Evolutionary conservation across 2,113 vertebrate genomes (phyloP).

Genomic region (Vimba vimba): DNA sequence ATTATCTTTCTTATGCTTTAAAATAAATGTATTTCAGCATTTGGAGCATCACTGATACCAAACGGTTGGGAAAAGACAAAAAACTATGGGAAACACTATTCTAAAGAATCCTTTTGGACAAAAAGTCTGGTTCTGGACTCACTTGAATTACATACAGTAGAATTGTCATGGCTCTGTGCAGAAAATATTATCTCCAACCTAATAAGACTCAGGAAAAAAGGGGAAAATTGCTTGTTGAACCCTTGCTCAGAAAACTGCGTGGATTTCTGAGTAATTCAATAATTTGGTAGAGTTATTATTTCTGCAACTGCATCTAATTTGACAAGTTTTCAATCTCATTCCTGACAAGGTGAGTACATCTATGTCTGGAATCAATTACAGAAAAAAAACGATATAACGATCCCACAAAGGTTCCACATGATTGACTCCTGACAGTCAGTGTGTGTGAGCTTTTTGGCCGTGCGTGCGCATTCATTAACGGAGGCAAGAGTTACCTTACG

Average conservation of each 20-base stretch:
- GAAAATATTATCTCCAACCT: background rate
- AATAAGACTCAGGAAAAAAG: background rate
- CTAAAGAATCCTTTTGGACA: background rate
- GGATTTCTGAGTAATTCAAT: background rate
- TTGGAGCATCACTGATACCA: background rate
- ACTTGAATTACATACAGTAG: background rate
- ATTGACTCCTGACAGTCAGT: background rate
- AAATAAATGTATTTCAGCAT: background rate
- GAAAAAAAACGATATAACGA: background rate
- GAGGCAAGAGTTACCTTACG: conserved; percentile 4
- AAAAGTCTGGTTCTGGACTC: too few relatives aligned
- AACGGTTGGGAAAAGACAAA: background rate
- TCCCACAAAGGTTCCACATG: conserved; percentile 5
- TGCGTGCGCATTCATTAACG: conserved; percentile 22
- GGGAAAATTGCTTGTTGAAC: conserved; percentile 23
- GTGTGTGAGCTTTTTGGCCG: background rate
- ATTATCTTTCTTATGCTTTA: too few relatives aligned
- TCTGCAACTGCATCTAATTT: background rate
- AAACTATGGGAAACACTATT: background rate
- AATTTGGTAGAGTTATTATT: background rate
- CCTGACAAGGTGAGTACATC: conserved; percentile 15
- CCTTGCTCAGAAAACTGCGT: background rate
- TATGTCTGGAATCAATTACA: background rate
- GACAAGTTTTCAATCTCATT: background rate
- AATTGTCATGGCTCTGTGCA: background rate